These are phyloP conservation scores for Addax nasomaculatus DNA, from an alignment of 2,113 vertebrate genomes.

Conservation along the genomic window DNA sequence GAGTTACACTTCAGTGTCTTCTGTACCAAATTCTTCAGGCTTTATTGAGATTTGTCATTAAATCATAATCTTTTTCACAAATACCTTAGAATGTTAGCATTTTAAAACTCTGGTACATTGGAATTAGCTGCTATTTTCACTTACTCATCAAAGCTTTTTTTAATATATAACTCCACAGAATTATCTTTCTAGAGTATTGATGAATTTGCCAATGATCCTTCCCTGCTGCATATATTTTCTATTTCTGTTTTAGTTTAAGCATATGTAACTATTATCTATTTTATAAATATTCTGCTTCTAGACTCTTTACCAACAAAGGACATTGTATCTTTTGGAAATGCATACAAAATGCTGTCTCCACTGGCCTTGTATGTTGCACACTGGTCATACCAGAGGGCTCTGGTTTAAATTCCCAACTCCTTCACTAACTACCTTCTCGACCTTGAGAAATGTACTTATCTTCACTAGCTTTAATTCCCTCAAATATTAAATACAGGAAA, in stretches of 20 bases:
- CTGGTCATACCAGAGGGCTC: background rate
- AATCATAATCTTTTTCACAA: constrained; percentile 16
- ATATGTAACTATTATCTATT: background rate
- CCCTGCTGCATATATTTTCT: background rate
- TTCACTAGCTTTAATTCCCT: background rate
- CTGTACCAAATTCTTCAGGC: background rate
- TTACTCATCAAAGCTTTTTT: background rate
- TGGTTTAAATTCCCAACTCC: background rate
- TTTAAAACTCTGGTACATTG: background rate
- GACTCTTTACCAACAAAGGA: background rate
- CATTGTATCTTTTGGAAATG: background rate
- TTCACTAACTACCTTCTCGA: background rate
- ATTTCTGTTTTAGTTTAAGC: background rate
- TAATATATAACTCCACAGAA: background rate
- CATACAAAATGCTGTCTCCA: background rate
- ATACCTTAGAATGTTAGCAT: background rate
- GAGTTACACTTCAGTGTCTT: background rate
- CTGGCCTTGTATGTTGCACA: background rate
- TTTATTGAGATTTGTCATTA: constrained; percentile 17
- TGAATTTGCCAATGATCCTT: background rate
- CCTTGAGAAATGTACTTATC: background rate
- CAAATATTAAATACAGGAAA: background rate
- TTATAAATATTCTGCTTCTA: background rate
- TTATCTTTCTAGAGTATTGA: background rate
- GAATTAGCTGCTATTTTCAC: background rate